Evolutionary conservation across 2,113 vertebrate genomes (phyloP).

Genomic region (Ia io): DNA sequence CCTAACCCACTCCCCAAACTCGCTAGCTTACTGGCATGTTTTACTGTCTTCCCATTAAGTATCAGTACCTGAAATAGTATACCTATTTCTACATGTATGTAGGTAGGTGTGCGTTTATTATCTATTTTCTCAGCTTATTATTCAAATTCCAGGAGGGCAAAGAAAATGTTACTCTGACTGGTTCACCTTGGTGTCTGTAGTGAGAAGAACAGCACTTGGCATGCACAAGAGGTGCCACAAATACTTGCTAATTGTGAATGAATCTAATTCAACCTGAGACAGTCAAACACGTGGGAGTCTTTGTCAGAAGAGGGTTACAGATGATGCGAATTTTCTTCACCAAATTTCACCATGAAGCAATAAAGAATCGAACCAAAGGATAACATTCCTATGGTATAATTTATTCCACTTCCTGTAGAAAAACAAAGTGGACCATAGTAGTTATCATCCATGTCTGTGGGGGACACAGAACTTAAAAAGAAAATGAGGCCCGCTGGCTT

Average conservation of each 20-base stretch:
- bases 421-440: not conserved
- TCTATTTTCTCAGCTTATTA: not conserved
- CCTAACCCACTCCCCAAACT: not conserved
- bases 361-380: not conserved
- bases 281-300: not conserved
- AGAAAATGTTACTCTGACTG: not conserved
- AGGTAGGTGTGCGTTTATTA: not conserved
- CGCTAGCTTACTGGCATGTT: not conserved
- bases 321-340: not conserved
- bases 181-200: not conserved
- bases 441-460: not conserved
- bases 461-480: not conserved
- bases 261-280: not conserved
- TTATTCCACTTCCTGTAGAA: not conserved
- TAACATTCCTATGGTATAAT: rapidly evolving
- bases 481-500: not conserved
- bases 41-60: not conserved
- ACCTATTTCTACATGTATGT: rapidly evolving
- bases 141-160: not conserved
- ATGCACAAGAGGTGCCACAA: not conserved
- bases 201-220: not conserved
- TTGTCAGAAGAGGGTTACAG: not conserved
- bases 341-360: not conserved
- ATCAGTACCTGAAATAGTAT: not conserved
- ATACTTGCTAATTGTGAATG: not conserved